These are phyloP conservation scores for Elysia chlorotica DNA, from an alignment of 1,140 invertebrate species.

Conservation along the genomic window DNA sequence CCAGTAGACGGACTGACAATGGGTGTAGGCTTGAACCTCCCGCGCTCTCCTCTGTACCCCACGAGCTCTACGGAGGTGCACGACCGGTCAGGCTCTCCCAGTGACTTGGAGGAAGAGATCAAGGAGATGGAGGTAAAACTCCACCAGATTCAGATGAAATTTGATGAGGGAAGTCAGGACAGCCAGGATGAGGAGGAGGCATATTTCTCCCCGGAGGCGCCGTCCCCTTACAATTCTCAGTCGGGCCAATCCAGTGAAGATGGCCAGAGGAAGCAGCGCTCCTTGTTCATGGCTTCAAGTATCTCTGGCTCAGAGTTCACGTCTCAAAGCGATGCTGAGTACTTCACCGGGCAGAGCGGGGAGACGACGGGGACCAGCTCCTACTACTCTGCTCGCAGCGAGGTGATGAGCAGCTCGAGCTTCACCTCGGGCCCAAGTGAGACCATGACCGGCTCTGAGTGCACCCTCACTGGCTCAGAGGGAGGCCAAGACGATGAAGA, in stretches of 20 bases:
- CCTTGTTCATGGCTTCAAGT: slow-evolving; percentile 11
- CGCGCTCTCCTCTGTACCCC: slow-evolving; percentile 26
- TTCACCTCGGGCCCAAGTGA: slow-evolving; percentile 25
- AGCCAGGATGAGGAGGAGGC: too few species aligned
- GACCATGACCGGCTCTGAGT: slow-evolving; percentile 28
- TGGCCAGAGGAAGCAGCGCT: background rate
- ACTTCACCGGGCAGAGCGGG: slow-evolving; percentile 11
- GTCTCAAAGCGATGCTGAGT: slow-evolving; percentile 12
- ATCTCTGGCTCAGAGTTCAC: slow-evolving; percentile 21
- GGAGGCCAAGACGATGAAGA: slow-evolving; percentile 20
- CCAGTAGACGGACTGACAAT: slow-evolving; percentile 22
- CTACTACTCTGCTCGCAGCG: slow-evolving; percentile 16
- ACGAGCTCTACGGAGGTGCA: slow-evolving; percentile 39
- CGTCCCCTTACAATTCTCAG: background rate
- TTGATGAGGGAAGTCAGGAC: slow-evolving; percentile 15
- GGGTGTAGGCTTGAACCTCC: slow-evolving; percentile 23
- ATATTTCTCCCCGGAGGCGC: background rate
- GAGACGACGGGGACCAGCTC: slow-evolving; percentile 12
- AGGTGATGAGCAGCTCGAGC: slow-evolving; percentile 17
- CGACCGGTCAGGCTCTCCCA: slow-evolving; percentile 33
- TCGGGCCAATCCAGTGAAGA: background rate
- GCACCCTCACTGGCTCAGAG: slow-evolving; percentile 29
- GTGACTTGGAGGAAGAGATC: slow-evolving; percentile 28
- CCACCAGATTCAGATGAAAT: slow-evolving; percentile 5
- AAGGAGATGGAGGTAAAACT: slow-evolving; percentile 12